Conservation (phyloP, 1,140 invertebrate species). For the Hyposmocoma kahamanoa region DNA sequence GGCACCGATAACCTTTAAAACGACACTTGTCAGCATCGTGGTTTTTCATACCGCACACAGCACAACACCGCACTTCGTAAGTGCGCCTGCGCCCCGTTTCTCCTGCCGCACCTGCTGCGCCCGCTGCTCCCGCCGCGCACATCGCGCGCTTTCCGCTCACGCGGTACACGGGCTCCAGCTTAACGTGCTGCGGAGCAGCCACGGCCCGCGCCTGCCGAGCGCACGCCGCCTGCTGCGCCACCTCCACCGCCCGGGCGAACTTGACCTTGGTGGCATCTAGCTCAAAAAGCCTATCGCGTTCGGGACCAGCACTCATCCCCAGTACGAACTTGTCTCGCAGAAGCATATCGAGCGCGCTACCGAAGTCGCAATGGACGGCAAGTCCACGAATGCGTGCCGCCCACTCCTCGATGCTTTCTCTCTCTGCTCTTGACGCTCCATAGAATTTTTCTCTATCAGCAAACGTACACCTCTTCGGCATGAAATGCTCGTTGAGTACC, state of each 20-base stretch:
- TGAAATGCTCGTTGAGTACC: not conserved
- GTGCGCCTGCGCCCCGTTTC: not conserved
- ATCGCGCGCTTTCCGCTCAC: not conserved
- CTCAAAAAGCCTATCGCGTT: not conserved
- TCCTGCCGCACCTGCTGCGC: not conserved
- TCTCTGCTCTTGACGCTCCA: not conserved
- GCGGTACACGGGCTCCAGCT: not conserved
- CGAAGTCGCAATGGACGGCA: constrained; percentile 1
- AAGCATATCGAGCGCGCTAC: not conserved
- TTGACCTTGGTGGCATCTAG: not conserved
- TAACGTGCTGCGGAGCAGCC: not conserved
- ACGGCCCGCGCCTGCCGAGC: not conserved
- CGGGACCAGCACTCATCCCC: not conserved
- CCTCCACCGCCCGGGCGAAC: not conserved
- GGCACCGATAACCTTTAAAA: constrained; percentile 5
- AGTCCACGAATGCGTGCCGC: constrained; percentile 2
- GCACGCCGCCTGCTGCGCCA: not conserved
- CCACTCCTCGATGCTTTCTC: constrained; percentile 2
- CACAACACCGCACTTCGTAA: constrained; percentile 2
- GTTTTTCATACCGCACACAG: constrained; percentile 5
- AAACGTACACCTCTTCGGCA: constrained; percentile 6
- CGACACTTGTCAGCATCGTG: constrained; percentile 4
- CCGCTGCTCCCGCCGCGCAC: no score
- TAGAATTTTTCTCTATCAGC: constrained; percentile 4
- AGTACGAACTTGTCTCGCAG: constrained; percentile 4